Evolutionary conservation across 2,888 invertebrate species (phyloP).

Genomic region (Scaptomyza caliginosa): DNA sequence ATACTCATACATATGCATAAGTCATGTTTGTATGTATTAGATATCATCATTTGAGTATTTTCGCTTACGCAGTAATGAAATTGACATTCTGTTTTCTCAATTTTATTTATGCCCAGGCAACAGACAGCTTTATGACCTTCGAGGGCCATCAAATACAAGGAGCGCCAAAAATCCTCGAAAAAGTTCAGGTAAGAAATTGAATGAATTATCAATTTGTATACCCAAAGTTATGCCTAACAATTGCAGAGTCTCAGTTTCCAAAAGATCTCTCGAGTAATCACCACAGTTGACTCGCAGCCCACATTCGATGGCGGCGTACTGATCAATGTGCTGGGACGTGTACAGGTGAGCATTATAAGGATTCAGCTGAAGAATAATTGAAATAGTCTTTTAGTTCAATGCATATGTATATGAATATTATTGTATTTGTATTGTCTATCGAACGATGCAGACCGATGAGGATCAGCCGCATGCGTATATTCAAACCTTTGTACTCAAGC

Average conservation of each 20-base stretch:
- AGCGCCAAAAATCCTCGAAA: slow-evolving; percentile 96
- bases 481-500: slow-evolving; percentile 97
- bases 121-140: slow-evolving; percentile 97
- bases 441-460: slow-evolving; percentile 94
- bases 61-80: slow-evolving; percentile 11
- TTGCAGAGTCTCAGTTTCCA: slow-evolving; percentile 95
- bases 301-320: slow-evolving; percentile 98
- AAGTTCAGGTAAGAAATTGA: slow-evolving; percentile 90
- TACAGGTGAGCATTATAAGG: slow-evolving; percentile 89
- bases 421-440: slow-evolving; percentile 21
- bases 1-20: slow-evolving; percentile 10
- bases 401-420: slow-evolving; percentile 5
- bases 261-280: slow-evolving; percentile 95
- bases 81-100: not conserved
- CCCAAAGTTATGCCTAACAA: not conserved
- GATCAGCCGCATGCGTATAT: slow-evolving; percentile 97
- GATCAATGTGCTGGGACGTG: slow-evolving; percentile 97
- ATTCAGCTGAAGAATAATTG: no score
- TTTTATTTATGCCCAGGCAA: slow-evolving; percentile 87
- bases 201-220: not conserved
- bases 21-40: slow-evolving; percentile 14
- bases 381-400: no score
- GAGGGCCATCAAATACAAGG: slow-evolving; percentile 97
- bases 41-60: not conserved
- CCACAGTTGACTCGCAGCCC: slow-evolving; percentile 98